These are phyloP conservation scores for Dendrolimus pini DNA, from an alignment of 2,888 invertebrate species.

Conservation along the genomic window DNA sequence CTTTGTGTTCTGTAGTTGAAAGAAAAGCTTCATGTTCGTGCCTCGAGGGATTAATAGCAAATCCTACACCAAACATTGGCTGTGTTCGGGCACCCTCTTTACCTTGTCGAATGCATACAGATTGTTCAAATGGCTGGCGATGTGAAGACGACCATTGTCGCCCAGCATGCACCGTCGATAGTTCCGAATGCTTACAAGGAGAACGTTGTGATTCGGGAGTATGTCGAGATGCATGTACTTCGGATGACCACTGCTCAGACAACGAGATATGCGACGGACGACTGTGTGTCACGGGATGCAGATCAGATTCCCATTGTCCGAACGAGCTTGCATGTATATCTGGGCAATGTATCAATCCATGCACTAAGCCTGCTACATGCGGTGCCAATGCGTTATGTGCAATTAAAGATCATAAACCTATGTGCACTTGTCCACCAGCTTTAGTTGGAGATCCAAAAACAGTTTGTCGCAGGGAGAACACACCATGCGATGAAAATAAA, in stretches of 20 bases:
- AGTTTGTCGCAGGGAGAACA: slow-evolving; percentile 82
- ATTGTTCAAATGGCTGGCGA: slow-evolving; percentile 82
- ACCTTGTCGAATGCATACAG: slow-evolving; percentile 85
- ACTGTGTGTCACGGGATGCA: slow-evolving; percentile 87
- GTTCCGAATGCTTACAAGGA: slow-evolving; percentile 85
- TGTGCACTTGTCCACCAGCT: slow-evolving; percentile 83
- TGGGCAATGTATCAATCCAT: slow-evolving; percentile 88
- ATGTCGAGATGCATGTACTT: slow-evolving; percentile 89
- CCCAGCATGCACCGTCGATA: slow-evolving; percentile 85
- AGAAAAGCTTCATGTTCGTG: slow-evolving; percentile 90
- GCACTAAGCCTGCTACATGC: slow-evolving; percentile 85
- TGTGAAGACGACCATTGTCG: slow-evolving; percentile 86
- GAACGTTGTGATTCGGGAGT: slow-evolving; percentile 86
- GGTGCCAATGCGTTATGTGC: slow-evolving; percentile 88
- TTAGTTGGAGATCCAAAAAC: slow-evolving; percentile 85
- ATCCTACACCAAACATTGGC: slow-evolving; percentile 91
- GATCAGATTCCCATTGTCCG: slow-evolving; percentile 87
- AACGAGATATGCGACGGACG: slow-evolving; percentile 92
- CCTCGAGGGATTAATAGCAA: slow-evolving; percentile 86
- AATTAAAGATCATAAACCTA: slow-evolving; percentile 82
- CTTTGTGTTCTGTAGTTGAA: slow-evolving; percentile 86
- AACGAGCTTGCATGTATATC: slow-evolving; percentile 83
- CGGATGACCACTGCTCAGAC: slow-evolving; percentile 90
- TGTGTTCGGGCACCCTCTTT: slow-evolving; percentile 88
- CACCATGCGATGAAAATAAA: slow-evolving; percentile 78